Evolutionary conservation across 2,888 invertebrate genomes (phyloP).

Genomic region (Agrotis segetum): DNA sequence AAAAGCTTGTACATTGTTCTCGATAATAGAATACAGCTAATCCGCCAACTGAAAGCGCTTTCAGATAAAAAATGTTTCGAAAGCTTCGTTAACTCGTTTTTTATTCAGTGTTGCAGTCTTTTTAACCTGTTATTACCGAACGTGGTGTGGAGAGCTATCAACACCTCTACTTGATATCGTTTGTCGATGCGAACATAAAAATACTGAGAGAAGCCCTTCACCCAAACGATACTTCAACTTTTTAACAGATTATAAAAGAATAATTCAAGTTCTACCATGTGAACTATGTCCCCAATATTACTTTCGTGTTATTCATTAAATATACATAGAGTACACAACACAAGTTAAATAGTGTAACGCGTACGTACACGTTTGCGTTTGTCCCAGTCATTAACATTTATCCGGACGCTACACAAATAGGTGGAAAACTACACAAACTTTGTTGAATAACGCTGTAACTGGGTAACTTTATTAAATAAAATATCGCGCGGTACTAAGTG

Average conservation of each 20-base stretch:
- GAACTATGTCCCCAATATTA: slow-evolving; percentile 38
- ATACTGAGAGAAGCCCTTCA: slow-evolving; percentile 5
- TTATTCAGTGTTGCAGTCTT: slow-evolving; percentile 49
- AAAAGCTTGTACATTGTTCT: slow-evolving; percentile 12
- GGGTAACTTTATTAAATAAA: slow-evolving; percentile 87
- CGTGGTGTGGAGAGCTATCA: slow-evolving; percentile 32
- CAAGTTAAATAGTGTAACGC: slow-evolving; percentile 75
- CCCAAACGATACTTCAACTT: slow-evolving; percentile 1
- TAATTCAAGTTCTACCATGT: slow-evolving; percentile 28
- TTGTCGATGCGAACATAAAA: slow-evolving; percentile 27
- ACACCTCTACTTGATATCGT: slow-evolving; percentile 41
- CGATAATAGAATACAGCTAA: slow-evolving; percentile 30
- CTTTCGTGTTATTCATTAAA: slow-evolving; percentile 71
- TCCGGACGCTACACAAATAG: slow-evolving; percentile 78
- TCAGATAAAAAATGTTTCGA: slow-evolving; percentile 18
- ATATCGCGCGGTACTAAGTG: slow-evolving; percentile 83
- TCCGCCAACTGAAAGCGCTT: slow-evolving; percentile 34
- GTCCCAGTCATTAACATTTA: slow-evolving; percentile 84
- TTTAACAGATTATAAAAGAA: slow-evolving; percentile 26
- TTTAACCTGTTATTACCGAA: slow-evolving; percentile 55
- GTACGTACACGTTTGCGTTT: slow-evolving; percentile 70
- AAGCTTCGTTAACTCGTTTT: slow-evolving; percentile 45
- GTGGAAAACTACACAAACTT: slow-evolving; percentile 79
- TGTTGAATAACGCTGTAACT: slow-evolving; percentile 79
- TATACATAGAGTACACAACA: slow-evolving; percentile 73